These are phyloP conservation scores for Baryphthengus martii DNA, from an alignment of 2,113 vertebrate species.

Conservation along the genomic window DNA sequence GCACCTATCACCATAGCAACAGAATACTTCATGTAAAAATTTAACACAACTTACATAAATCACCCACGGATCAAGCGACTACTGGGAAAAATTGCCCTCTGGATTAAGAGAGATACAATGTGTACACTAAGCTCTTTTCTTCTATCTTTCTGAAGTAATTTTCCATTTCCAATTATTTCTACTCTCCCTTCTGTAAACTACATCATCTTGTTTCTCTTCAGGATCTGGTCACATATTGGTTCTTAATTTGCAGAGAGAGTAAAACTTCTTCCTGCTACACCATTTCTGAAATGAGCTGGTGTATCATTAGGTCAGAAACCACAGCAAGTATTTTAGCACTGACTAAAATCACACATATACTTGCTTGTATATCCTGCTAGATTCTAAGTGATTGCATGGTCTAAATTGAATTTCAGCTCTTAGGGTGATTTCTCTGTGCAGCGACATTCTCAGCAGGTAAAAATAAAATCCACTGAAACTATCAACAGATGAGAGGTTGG, in stretches of 20 bases:
- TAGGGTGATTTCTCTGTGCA: background rate
- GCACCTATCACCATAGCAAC: constrained; percentile 59
- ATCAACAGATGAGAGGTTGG: background rate
- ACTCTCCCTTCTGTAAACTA: background rate
- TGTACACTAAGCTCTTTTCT: background rate
- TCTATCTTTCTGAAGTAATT: background rate
- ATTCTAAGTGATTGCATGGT: background rate
- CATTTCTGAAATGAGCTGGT: background rate
- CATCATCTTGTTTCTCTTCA: background rate
- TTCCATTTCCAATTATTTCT: constrained; percentile 30
- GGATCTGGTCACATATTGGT: background rate
- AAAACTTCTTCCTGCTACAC: background rate
- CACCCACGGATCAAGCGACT: constrained; percentile 12
- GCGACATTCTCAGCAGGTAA: background rate
- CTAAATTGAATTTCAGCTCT: constrained; percentile 39
- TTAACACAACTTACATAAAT: constrained; percentile 48
- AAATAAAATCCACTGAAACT: background rate
- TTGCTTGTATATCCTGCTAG: background rate
- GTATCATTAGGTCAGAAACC: background rate
- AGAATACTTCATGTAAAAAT: constrained; percentile 32
- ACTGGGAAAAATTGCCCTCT: background rate
- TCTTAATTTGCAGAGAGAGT: background rate
- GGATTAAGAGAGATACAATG: background rate
- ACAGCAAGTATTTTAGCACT: constrained; percentile 38
- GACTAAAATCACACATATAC: background rate